Evolutionary conservation across 1,140 invertebrate species (phyloP).

Genomic region (Aphaenogaster floridana): DNA sequence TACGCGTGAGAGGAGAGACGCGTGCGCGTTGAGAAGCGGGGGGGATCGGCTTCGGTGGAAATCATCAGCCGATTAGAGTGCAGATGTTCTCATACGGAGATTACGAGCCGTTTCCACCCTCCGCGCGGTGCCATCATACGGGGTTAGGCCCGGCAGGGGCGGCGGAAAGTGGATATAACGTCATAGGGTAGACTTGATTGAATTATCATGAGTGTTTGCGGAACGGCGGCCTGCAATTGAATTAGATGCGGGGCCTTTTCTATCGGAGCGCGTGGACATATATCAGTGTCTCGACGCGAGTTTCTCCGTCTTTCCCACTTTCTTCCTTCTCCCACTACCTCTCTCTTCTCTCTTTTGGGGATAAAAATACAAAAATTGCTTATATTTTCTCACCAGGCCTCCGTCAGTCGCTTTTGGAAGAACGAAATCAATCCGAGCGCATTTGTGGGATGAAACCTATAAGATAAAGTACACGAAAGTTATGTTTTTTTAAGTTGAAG

Average conservation of each 20-base stretch:
- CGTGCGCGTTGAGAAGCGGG: constrained; percentile 46
- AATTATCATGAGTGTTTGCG: constrained; percentile 87
- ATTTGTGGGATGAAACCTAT: neutral
- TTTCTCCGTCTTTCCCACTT: constrained; percentile 12
- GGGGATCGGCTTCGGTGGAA: constrained; percentile 64
- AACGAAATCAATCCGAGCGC: neutral
- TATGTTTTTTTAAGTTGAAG: neutral
- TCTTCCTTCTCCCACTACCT: constrained; percentile 50
- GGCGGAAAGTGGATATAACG: constrained; percentile 67
- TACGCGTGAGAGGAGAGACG: constrained; percentile 55
- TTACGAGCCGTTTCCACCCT: constrained; percentile 81
- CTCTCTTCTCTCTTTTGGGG: neutral
- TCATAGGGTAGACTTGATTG: constrained; percentile 83
- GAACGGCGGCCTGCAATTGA: constrained; percentile 86
- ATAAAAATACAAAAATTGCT: neutral
- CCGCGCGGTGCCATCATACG: constrained; percentile 62
- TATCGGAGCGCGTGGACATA: constrained; percentile 78
- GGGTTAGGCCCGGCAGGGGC: constrained; percentile 54
- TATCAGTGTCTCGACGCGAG: constrained; percentile 76
- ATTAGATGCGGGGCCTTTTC: constrained; percentile 81
- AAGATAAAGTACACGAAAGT: neutral
- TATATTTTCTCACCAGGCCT: neutral
- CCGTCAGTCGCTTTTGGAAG: neutral
- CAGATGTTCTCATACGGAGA: constrained; percentile 86
- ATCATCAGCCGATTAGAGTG: constrained; percentile 87